These are phyloP conservation scores for Euzetes globulus DNA, from an alignment of 2,888 invertebrate genomes.

Conservation along the genomic window DNA sequence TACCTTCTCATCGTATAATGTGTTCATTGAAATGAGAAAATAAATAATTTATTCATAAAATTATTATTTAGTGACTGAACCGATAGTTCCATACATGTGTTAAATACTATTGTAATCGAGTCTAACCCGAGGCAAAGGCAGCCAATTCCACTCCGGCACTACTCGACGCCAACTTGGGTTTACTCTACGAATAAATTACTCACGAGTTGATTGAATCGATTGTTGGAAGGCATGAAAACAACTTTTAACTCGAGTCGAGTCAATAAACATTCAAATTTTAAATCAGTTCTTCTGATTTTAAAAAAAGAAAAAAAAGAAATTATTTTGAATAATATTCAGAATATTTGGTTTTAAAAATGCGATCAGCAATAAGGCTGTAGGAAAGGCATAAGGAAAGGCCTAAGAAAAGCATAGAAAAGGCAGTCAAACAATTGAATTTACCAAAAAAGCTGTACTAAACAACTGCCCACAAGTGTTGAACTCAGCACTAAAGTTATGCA, in stretches of 20 bases:
- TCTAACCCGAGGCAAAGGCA: slow-evolving; percentile 6
- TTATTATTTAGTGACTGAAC: neutral
- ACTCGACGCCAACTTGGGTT: neutral
- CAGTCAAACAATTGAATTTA: neutral
- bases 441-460: neutral
- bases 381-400: too few relatives aligned
- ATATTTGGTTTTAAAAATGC: too few relatives aligned
- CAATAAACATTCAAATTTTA: slow-evolving; percentile 8
- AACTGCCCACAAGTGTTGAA: neutral
- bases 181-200: neutral
- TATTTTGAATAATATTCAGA: neutral
- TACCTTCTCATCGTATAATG: neutral
- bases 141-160: neutral
- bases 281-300: neutral
- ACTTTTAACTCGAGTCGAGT: neutral
- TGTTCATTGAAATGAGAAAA: neutral
- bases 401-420: too few relatives aligned
- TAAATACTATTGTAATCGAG: slow-evolving; percentile 9
- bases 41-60: neutral
- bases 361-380: too few relatives aligned
- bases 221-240: neutral
- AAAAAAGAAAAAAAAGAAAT: neutral
- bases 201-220: neutral
- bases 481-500: neutral
- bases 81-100: neutral